Base-by-base conservation (phyloP, 2,113 vertebrate species). In the Nannospalax galili region DNA sequence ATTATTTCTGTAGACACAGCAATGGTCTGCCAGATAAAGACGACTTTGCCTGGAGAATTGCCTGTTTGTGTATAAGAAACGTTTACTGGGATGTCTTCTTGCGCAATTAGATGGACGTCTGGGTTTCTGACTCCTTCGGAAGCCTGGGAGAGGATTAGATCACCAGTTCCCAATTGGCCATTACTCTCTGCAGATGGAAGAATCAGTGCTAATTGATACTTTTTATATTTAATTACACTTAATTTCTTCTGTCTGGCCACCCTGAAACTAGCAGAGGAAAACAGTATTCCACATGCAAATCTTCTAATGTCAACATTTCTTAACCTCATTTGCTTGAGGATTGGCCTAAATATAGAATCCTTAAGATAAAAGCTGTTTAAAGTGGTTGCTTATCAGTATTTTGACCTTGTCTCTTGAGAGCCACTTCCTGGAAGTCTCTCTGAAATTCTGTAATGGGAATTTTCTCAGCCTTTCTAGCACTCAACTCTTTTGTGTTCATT, bases 191-290 rank as follows among this genome's bases (percentile, higher is more conserved):
- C 93, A 94, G 98, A 98, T 98, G 97, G 96, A 97, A 98, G 97
- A 99, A 98, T 98, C 98, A 97, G 97, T 96, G 97, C 96, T 99
- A 98, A 98, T 98, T 98, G 98, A 98, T 98, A 98, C 97, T 98
- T 97, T 98, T 98, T 97, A 97, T 97, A 96, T 98, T 98, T 98
- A 98, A 99, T 99, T 99, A 97, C 96, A 98, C 97, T 98, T 98
- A 98, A 98, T 99, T 98, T 98, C 84, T 98, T 98, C 98, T 98
- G 98, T 98, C 98, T 98, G 98, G 97, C 97, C 98, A 97, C 98
- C 96, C 98, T 97, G 98, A 97, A 97, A 98, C 97, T 94, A 98
- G 98, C 98, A 98, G 97, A 98, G 98, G 97, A 98, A 99, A 98
- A 98, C 97, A 99, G 98, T 98, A 94, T 96, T 98, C 97, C 96